Base-by-base conservation (phyloP, 1,140 invertebrate species). In the Drosophila kohkoa region DNA sequence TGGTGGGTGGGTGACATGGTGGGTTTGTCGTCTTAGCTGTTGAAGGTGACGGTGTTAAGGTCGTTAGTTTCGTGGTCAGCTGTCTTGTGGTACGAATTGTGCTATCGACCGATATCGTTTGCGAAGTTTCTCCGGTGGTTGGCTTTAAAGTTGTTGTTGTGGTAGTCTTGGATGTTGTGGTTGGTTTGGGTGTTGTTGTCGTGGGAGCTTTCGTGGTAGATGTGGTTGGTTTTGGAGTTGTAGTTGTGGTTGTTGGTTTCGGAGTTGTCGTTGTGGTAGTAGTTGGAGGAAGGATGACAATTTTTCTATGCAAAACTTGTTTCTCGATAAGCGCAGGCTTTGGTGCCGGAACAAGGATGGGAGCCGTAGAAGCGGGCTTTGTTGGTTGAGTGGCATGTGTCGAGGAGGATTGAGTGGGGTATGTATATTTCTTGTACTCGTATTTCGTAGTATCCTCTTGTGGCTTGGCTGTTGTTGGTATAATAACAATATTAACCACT, bases 101-200 rank as follows among this genome's bases (percentile, higher is more conserved):
- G 6, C 30, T 41, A 5, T 41, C 6, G 10, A 16, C 45, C 46
- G 66, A 54, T 55, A 43, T 54, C 11, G 35, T 32, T 51, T 32
- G 5, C 8, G 32, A 32, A 32, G 32, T 32, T 7, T 6, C 32
- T 5, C 32, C 32, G 7, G 49, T 16, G n/a, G 20, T 49, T 45
- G 16, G 92, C 72, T 93, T 16, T 6, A 25, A 2, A 2, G 63
- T 66, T n/a, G 60, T 25, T 8, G 32, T 20, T 8, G 32, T 49
- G 7, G 38, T 13, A n/a, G 67, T 38, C 16, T 30, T 54, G 38
- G 52, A 11, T 45, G 48, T 25, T 30, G 52, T 10, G 2, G 41
- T 46, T 15, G 58, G 25, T 10, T 7, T 43, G 0, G 15, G 5
- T n/a, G 57, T 66, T 16, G 63, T 32, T 13, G 38, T 20, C 1